phyloP scores from a whole-genome alignment of 92 coral and sea anemone species.

The Plumapathes pennacea region DNA sequence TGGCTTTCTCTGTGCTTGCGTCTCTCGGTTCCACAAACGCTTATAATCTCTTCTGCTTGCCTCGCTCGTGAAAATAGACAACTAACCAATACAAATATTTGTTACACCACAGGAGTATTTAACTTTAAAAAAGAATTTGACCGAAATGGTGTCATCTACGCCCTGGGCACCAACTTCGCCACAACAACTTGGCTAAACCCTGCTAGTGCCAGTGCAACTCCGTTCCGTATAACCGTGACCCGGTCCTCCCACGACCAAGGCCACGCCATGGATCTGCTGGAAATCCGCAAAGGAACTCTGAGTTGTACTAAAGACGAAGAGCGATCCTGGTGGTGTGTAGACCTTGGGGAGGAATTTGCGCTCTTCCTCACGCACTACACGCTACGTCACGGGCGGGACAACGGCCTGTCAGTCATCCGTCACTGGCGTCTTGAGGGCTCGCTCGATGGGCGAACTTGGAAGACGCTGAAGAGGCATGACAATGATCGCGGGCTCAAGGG shows the following conservation, averaged over 20 bases:
- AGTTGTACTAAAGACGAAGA: constrained; percentile 76
- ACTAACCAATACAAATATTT: not conserved
- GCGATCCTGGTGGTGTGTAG: constrained; percentile 80
- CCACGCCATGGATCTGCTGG: constrained; percentile 53
- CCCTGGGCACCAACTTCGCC: constrained; percentile 66
- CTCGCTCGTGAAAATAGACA: no score
- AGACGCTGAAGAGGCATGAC: constrained; percentile 56
- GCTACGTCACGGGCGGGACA: constrained; percentile 79
- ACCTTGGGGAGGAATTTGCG: constrained; percentile 59
- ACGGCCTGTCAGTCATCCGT: constrained; percentile 72
- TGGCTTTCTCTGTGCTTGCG: no score
- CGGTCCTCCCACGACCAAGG: constrained; percentile 74
- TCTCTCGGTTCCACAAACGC: no score
- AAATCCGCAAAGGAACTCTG: constrained; percentile 60
- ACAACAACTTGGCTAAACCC: constrained; percentile 65
- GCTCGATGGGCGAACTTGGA: constrained; percentile 66
- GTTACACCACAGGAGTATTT: constrained; percentile 49
- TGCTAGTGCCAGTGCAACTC: constrained; percentile 22
- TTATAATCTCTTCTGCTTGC: no score
- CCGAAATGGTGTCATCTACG: constrained; percentile 72
- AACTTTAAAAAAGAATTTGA: constrained; percentile 79
- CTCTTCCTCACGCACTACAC: constrained; percentile 71
- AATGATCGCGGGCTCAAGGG: constrained; percentile 81
- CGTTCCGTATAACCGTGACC: constrained; percentile 39
- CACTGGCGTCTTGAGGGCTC: constrained; percentile 87